A percentile compares a stretch with the other conserved stretches of the same genome.
Evolutionary conservation across 2,888 invertebrate species (phyloP).

Genomic region (Melinaea menophilus): DNA sequence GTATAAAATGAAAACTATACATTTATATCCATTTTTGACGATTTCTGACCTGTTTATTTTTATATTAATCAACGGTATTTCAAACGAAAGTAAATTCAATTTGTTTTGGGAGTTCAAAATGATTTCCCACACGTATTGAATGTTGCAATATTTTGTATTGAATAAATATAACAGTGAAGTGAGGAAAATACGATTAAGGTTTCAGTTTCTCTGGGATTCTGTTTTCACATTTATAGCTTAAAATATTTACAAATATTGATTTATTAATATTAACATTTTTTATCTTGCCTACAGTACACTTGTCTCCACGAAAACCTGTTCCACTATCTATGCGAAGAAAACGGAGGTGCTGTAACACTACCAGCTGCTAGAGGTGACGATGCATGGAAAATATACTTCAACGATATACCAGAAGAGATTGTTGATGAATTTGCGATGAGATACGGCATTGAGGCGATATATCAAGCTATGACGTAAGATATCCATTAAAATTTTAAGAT

Average conservation of each 20-base stretch:
- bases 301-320: constrained; percentile 99
- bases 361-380: constrained; percentile 98
- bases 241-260: neutral
- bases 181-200: constrained; percentile 5
- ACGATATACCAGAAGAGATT: constrained; percentile 98
- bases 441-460: constrained; percentile 99
- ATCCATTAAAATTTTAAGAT: too few relatives aligned
- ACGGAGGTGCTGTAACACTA: constrained; percentile 91
- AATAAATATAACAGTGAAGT: constrained; percentile 30
- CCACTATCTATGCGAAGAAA: constrained; percentile 97
- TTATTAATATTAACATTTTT: neutral
- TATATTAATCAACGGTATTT: constrained; percentile 53
- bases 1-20: neutral
- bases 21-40: neutral
- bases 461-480: constrained; percentile 98
- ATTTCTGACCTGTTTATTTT: neutral
- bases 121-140: constrained; percentile 62
- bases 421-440: constrained; percentile 99
- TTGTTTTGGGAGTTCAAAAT: constrained; percentile 52
- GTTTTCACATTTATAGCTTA: neutral
- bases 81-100: constrained; percentile 54
- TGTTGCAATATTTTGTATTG: constrained; percentile 39
- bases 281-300: constrained; percentile 82
- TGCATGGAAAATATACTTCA: constrained; percentile 99
- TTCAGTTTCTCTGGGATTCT: constrained; percentile 1